Base-by-base conservation (phyloP, 2,113 vertebrate genomes). In the Odontesthes bonariensis region DNA sequence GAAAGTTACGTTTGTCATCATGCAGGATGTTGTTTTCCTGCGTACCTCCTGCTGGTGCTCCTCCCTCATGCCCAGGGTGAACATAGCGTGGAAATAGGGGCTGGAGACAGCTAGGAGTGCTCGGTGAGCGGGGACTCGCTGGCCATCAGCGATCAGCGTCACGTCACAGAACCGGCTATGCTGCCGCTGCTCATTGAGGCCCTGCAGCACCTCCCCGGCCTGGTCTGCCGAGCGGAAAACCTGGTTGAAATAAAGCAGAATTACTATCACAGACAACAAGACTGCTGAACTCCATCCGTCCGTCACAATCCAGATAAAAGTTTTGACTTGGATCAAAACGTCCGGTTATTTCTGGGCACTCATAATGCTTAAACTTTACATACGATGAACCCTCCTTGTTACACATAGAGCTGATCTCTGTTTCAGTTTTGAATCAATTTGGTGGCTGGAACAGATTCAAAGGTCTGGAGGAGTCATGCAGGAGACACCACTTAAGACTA, bases 31-130 rank as follows among this genome's bases (percentile, higher is more conserved):
- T 27, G 38, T 19, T 22, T 10, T 27, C 8, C 5, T 8, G 5
- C 0, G 9, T 61, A 90, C 91, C 89, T 98, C 96, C 53, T 95
- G 93, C 85, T 99, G 96, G 27, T 92, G 94, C 53, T 96, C 94
- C 91, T 99, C 98, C 7, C 94, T 94, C 97, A 99, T 98, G 60
- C 96, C 96, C 52, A 98, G 85, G 8, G 96, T 98, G 91, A 99
- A 98, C 97, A 98, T 99, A 11, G 97, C 96, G 60, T 98, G 95
- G 92, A 99, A 99, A 85, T 98, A 99, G 40, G 97, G 95, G 0
- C 98, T 99, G 92, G 95, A 98, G 58, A 96, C 92, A 0, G 96
- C 96, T 6, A 99, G 93, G 12, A 98, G 90, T 74, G 96, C 97
- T 6, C 97, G 90, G 89, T 99, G 98, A 17, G 97, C 97, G 0